A percentile compares a stretch with the other conserved stretches of the same genome.
Evolutionary conservation across 2,797 vertebrate species (phyloP).

Genomic region (Brotula barbata): DNA sequence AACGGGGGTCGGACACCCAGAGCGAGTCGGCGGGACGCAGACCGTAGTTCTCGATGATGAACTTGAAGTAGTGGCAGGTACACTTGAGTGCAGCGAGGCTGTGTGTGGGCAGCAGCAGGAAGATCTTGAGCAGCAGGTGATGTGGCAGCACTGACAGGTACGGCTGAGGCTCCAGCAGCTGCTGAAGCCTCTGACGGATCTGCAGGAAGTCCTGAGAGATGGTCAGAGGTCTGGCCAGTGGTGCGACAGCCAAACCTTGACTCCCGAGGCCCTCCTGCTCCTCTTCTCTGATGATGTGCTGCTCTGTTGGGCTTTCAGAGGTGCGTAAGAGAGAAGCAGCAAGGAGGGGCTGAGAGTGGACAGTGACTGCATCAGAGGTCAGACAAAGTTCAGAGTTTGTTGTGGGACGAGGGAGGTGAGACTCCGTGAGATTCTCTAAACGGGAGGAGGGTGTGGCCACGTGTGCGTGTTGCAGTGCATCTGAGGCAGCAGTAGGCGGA

Average conservation of each 20-base stretch:
- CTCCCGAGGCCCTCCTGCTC: conserved; percentile 6
- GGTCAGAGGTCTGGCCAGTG: conserved; percentile 74
- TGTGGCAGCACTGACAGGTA: conserved; percentile 89
- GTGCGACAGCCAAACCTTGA: conserved; percentile 58
- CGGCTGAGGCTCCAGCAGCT: conserved; percentile 91
- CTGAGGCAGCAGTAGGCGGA: conserved; percentile 10
- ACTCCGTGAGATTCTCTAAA: neutral
- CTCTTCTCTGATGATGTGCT: conserved; percentile 13
- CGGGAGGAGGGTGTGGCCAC: neutral
- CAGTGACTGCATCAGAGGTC: conserved; percentile 2
- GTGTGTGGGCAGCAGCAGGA: conserved; percentile 87
- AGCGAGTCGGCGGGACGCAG: conserved; percentile 91
- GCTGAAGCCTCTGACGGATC: conserved; percentile 90
- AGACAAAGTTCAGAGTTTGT: neutral
- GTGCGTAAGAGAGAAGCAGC: neutral
- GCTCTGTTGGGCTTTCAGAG: conserved; percentile 26
- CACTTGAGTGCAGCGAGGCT: conserved; percentile 93
- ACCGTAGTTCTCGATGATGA: conserved; percentile 89
- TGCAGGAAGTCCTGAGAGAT: conserved; percentile 89
- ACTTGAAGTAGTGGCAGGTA: conserved; percentile 90
- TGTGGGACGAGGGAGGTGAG: neutral
- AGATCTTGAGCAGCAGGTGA: conserved; percentile 90
- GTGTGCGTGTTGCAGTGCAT: conserved; percentile 7
- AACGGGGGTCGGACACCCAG: conserved; percentile 94
- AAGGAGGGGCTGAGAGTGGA: neutral